Percentiles rank a stretch among this genome's conserved stretches.
These are phyloP conservation scores for Julus scandinavius DNA, from an alignment of 2,888 invertebrate genomes.

Conservation along the genomic window DNA sequence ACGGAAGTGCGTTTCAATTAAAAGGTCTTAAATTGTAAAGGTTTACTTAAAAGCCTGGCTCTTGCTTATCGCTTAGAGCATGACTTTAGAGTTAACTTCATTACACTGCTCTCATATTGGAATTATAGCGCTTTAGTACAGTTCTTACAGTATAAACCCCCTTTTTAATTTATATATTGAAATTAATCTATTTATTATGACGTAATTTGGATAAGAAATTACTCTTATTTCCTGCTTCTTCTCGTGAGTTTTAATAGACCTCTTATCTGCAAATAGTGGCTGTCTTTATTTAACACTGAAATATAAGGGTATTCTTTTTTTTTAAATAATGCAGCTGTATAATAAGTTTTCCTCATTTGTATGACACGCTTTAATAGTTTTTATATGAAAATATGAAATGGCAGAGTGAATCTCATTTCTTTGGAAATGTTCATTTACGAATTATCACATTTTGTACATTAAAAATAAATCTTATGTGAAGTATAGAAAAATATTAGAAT, in stretches of 20 bases:
- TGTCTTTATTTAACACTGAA: not conserved
- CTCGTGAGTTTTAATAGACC: not conserved
- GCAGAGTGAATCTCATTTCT: too few species aligned
- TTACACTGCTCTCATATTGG: not conserved
- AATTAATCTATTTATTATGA: not conserved
- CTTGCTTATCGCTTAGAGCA: not conserved
- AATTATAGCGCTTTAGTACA: not conserved
- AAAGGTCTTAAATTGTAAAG: not conserved
- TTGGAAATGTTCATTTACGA: too few species aligned
- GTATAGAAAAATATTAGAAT: too few species aligned
- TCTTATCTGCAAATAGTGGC: not conserved
- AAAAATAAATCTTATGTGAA: too few species aligned
- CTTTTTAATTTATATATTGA: not conserved
- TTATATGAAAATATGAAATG: too few species aligned
- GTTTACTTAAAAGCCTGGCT: not conserved
- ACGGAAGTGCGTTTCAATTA: constrained; percentile 7
- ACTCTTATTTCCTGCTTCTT: constrained; percentile 14
- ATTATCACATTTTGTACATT: too few species aligned
- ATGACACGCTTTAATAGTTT: too few species aligned
- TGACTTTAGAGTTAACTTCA: not conserved
- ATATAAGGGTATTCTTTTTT: not conserved
- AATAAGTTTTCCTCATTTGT: too few species aligned
- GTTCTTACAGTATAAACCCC: not conserved
- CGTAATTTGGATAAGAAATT: not conserved
- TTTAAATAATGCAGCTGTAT: not conserved